phyloP scores from a whole-genome alignment of 2,888 invertebrate genomes.

The Cephus pygmeus region DNA sequence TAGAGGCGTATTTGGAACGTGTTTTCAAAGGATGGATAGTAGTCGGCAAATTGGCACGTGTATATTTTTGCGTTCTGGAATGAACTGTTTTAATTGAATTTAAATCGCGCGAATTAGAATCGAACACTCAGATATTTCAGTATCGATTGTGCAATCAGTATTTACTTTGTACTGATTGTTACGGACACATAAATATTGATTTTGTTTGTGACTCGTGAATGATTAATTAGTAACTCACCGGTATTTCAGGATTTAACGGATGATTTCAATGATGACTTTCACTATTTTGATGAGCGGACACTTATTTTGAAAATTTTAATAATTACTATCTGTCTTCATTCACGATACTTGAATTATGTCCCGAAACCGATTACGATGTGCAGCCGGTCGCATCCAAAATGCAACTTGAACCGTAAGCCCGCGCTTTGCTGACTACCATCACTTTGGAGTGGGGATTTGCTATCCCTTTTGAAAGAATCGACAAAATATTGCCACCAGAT shows the following conservation, averaged over 20 bases:
- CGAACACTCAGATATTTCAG: neutral
- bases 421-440: conserved; percentile 50
- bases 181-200: neutral
- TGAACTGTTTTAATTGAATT: neutral
- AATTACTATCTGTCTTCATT: neutral
- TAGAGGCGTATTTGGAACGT: neutral
- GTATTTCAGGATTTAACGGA: neutral
- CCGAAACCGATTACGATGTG: conserved; percentile 56
- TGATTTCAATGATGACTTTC: neutral
- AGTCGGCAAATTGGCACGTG: neutral
- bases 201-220: neutral
- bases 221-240: neutral
- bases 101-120: neutral
- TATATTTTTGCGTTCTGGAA: neutral
- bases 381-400: conserved; percentile 64
- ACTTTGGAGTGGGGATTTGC: conserved; percentile 10
- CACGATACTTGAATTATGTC: conserved; percentile 22
- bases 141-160: neutral
- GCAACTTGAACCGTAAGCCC: conserved; percentile 63
- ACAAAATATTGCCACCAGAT: conserved; percentile 9
- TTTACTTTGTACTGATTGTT: neutral
- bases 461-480: neutral
- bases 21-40: neutral
- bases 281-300: neutral
- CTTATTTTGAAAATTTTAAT: neutral